Base-by-base conservation (phyloP, 2,113 vertebrate species). In the Macquaria australasica region DNA sequence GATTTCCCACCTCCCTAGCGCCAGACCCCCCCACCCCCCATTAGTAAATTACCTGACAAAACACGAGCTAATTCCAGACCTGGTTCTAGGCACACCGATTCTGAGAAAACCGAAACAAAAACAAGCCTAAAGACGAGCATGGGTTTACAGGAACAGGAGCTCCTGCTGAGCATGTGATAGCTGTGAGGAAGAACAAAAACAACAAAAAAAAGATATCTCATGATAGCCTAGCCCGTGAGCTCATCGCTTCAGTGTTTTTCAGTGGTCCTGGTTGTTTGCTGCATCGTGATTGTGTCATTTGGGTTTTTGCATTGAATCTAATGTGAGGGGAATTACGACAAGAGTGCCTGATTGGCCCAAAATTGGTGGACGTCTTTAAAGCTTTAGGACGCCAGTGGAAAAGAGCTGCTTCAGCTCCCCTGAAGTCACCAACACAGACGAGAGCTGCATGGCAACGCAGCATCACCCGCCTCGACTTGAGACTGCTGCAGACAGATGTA, bases 21-120 rank as follows among this genome's bases (percentile, higher is more conserved):
- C 85, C 72, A 45, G 25, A 58, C 85, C 79, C 45, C 31, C 34
- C 34, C 34, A 3, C 34, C 34, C 34, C 34, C 50, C 37, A 74
- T 73, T 80, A 58, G 73, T 66, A 55, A 55, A 91, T 78, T 79
- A 87, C 79, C 55, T 81, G 55, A 63, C 70, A 74, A 86, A 70
- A 73, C 60, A 75, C 56, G 21, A 48, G 37, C 23, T 34, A 77
- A 85, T 25, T 83, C 50, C 7, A 67, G 37, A 66, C 67, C 73
- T 58, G 23, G 39, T 85, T 77, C 11, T 31, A 15, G 83, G 70
- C 81, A 2, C 25, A 28, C 34, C 0, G 6, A 59, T 78, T 86
- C 74, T 14, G 50, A 77, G 73, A 77, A 84, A 84, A 69, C 41
- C 5, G 10, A 39, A n/a, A 51, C n/a, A 59, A 45, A 81, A 73